phyloP scores from a whole-genome alignment of 2,888 invertebrate species.

The Leucozona laternaria region DNA sequence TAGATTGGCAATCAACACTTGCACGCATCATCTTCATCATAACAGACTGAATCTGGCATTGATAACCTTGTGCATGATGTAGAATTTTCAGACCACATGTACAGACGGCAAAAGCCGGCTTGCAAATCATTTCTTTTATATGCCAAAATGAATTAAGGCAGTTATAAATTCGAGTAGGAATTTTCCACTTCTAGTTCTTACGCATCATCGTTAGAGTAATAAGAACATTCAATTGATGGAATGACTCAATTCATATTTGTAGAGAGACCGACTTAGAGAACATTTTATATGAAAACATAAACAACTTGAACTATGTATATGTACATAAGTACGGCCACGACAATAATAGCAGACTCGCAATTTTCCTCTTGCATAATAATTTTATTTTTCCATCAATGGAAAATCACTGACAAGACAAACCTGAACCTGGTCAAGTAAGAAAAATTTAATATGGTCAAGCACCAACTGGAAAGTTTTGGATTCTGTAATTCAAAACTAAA shows the following conservation, averaged over 20 bases:
- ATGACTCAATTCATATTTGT: not conserved
- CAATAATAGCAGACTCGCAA: not conserved
- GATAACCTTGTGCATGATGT: conserved; percentile 16
- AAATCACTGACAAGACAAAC: conserved; percentile 15
- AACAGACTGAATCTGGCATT: conserved; percentile 1
- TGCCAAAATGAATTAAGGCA: conserved; percentile 13
- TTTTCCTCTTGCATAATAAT: not conserved
- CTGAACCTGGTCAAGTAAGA: conserved; percentile 34
- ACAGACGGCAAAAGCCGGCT: conserved; percentile 1
- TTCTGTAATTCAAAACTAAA: conserved; percentile 5
- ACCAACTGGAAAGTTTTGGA: conserved; percentile 36
- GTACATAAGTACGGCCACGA: not conserved
- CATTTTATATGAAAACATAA: conserved; percentile 12
- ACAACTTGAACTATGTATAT: conserved; percentile 3
- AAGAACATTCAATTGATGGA: conserved; percentile 6
- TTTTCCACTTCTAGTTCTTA: conserved; percentile 29
- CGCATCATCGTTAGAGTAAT: conserved; percentile 11
- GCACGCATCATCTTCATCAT: conserved; percentile 3
- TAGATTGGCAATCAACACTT: not conserved
- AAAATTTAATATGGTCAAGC: conserved; percentile 29
- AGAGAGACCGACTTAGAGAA: conserved; percentile 2
- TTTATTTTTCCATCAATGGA: conserved; percentile 23
- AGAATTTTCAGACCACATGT: not conserved
- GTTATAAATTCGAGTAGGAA: conserved; percentile 1
- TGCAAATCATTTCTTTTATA: conserved; percentile 8